Evolutionary conservation across 1,140 invertebrate species (phyloP), one percentile per base, ranked within the genome.

Genomic region (Cecropterus lyciades): DNA sequence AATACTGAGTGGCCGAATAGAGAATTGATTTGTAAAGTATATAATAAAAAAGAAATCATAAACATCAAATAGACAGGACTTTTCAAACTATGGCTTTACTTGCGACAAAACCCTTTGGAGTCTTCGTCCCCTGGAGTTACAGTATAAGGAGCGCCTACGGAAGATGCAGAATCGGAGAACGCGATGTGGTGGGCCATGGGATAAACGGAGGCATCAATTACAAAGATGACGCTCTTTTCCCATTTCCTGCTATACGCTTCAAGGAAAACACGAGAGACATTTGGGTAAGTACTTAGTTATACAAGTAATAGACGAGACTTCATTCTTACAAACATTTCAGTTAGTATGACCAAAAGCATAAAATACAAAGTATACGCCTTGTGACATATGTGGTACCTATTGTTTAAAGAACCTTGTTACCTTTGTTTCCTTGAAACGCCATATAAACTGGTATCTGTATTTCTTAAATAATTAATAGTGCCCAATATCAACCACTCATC

Each of bases 141-240:
- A 49, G 43, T 10, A 55, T 68, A 1, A 77, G 82, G 40, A 69
- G 62, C 0, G 69, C 79, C 4, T 73, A 88, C 60, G 76, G 80
- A 0, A 62, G 67, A 40, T 75, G 73, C 17, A 79, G 90, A 65
- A 95, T 95, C 70, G 98, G 98, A 33, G 97, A 96, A 56, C 94
- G 99, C n/a, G 98, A 99, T 82, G 92, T 98, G 49, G 98, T 99
- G 8, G 98, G 98, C 6, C 96, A 90, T 87, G 98, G 98, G 20
- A 91, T 94, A 43, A 98, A 98, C 89, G 97, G 97, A 0, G 87
- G 94, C 53, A 93, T 95, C 0, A 93, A 78, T 72, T 99, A 99
- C 78, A 90, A 95, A 5, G 98, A 99, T 83, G 89, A 95, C 48
- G 33, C 90, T 0, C 96, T 96, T 67, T 96, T 95, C 75, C 98